phyloP scores from a whole-genome alignment of 1,140 invertebrate species.

The Dinothrombium tinctorium region DNA sequence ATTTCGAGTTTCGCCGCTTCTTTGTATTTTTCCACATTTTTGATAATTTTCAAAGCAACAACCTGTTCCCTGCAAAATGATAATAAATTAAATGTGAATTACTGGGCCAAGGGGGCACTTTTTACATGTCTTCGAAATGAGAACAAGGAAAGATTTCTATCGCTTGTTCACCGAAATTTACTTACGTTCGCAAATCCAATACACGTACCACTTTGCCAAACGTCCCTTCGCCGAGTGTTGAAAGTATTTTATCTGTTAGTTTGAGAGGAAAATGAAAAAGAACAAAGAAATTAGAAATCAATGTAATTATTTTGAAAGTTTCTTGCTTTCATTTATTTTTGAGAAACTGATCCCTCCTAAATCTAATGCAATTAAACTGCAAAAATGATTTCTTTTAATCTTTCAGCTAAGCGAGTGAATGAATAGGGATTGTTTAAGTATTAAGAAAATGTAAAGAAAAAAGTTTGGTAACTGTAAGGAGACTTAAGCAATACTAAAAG shows the following conservation, averaged over 20 bases:
- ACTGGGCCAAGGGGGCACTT: not conserved
- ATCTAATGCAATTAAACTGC: not conserved
- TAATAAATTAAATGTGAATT: not conserved
- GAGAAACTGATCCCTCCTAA: not conserved
- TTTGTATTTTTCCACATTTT: slow-evolving; percentile 98
- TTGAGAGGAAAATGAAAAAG: slow-evolving; percentile 41
- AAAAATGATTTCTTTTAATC: not conserved
- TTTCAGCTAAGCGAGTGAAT: slow-evolving; percentile 1
- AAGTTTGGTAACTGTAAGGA: slow-evolving; percentile 14
- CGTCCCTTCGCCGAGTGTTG: slow-evolving; percentile 94
- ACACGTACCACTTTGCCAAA: slow-evolving; percentile 99
- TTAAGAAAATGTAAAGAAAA: slow-evolving; percentile 29
- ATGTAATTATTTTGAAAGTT: not conserved
- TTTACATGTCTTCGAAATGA: not conserved
- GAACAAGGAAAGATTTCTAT: not conserved
- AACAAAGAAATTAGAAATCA: slow-evolving; percentile 7
- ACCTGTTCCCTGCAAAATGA: not conserved
- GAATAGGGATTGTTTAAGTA: slow-evolving; percentile 18
- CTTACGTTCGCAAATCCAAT: slow-evolving; percentile 69
- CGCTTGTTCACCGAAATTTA: not conserved
- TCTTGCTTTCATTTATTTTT: not conserved
- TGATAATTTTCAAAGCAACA: slow-evolving; percentile 87
- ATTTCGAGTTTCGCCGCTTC: slow-evolving; percentile 98
- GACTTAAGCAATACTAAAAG: slow-evolving; percentile 19
- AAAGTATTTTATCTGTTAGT: slow-evolving; percentile 97